These are phyloP conservation scores for Drosophila ambigua DNA, from an alignment of 1,140 invertebrate genomes.

Conservation along the genomic window DNA sequence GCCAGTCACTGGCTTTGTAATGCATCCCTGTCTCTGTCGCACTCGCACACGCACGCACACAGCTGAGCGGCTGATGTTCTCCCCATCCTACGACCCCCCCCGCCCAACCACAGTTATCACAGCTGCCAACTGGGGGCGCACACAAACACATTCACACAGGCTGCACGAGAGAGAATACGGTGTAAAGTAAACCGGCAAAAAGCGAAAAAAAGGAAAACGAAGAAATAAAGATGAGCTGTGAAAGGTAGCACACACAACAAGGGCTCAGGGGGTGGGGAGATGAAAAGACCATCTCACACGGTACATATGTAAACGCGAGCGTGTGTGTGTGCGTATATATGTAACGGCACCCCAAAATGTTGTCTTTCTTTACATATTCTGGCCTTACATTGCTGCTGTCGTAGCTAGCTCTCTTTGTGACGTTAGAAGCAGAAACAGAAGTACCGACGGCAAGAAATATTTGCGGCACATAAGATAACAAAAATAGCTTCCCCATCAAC, in stretches of 20 bases:
- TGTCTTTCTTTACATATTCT: slow-evolving; percentile 8
- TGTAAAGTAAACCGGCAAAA: slow-evolving; percentile 78
- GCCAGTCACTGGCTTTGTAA: slow-evolving; percentile 1
- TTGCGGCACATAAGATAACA: slow-evolving; percentile 29
- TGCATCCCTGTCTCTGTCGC: slow-evolving; percentile 30
- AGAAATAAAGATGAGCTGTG: slow-evolving; percentile 63
- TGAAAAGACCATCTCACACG: slow-evolving; percentile 5
- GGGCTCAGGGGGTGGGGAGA: slow-evolving; percentile 26
- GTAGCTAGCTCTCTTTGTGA: too few relatives aligned
- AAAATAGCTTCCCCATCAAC: slow-evolving; percentile 48
- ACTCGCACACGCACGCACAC: slow-evolving; percentile 58
- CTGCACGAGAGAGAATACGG: slow-evolving; percentile 20
- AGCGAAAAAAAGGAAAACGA: slow-evolving; percentile 44
- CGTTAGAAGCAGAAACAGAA: slow-evolving; percentile 4
- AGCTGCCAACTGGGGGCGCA: slow-evolving; percentile 60
- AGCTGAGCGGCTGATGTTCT: slow-evolving; percentile 60
- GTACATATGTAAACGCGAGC: background rate
- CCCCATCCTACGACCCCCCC: slow-evolving; percentile 6
- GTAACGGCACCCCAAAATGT: slow-evolving; percentile 51
- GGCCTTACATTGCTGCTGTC: background rate
- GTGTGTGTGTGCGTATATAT: slow-evolving; percentile 23
- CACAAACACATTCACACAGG: slow-evolving; percentile 5
- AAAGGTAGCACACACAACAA: slow-evolving; percentile 39
- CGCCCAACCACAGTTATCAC: slow-evolving; percentile 44
- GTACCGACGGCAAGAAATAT: slow-evolving; percentile 7